These are phyloP conservation scores for Pachyramphus minor DNA, from an alignment of 2,113 vertebrate genomes.

Conservation along the genomic window DNA sequence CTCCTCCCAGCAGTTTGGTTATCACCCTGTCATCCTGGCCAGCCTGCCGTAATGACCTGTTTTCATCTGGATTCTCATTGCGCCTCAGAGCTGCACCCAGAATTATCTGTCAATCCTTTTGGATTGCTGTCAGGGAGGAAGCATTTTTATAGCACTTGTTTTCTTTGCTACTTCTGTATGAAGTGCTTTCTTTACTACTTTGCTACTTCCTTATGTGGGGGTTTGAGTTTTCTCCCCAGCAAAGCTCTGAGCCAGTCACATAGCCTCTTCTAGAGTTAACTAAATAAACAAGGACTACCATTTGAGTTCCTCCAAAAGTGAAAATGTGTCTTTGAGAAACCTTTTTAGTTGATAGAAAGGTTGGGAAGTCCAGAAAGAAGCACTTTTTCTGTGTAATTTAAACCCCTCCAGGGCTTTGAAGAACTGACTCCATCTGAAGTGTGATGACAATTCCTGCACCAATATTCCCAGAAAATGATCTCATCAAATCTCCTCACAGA, in stretches of 20 bases:
- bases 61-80: neutral
- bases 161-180: neutral
- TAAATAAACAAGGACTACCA: neutral
- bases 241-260: neutral
- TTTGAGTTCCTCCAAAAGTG: neutral
- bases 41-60: neutral
- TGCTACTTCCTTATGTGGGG: neutral
- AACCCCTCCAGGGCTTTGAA: neutral
- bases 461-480: neutral
- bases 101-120: neutral
- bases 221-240: neutral
- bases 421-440: neutral
- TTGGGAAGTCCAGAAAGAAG: neutral
- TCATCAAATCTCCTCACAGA: neutral
- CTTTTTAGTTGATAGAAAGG: neutral
- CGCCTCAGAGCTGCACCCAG: neutral
- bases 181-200: neutral
- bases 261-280: neutral
- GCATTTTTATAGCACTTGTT: conserved; percentile 1
- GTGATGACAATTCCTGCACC: neutral
- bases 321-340: neutral
- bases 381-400: neutral
- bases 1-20: neutral
- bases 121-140: neutral
- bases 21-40: neutral